Conservation (phyloP, 2,797 vertebrate genomes). For the Pagetopsis macropterus region DNA sequence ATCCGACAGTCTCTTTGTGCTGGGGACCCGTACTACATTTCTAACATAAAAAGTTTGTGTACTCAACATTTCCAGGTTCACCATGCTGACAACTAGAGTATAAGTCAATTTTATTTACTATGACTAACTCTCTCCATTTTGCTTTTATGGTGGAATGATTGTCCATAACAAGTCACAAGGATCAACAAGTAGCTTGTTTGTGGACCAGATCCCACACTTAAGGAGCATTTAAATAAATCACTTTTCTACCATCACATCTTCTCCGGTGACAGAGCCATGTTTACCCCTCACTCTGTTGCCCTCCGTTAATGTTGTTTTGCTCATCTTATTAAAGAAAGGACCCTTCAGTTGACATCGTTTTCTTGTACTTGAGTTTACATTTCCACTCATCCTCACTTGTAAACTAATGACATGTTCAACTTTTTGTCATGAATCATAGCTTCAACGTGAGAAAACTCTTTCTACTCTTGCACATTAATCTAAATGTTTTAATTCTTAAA, state of each 20-base stretch:
- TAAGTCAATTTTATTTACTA: too few species aligned
- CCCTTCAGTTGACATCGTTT: too few species aligned
- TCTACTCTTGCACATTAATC: not conserved
- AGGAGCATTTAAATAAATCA: not conserved
- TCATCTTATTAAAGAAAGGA: not conserved
- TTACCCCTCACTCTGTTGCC: not conserved
- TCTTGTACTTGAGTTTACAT: not conserved
- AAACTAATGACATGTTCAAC: not conserved
- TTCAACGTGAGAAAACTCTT: not conserved
- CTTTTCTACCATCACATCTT: not conserved
- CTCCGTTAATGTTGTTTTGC: not conserved
- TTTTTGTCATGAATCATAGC: not conserved
- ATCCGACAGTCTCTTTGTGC: too few species aligned
- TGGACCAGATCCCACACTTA: too few species aligned
- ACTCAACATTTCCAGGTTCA: too few species aligned
- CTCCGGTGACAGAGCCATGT: not conserved
- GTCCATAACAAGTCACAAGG: too few species aligned
- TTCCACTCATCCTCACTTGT: not conserved
- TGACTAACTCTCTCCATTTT: too few species aligned
- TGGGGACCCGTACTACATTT: too few species aligned
- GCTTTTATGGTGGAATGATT: too few species aligned
- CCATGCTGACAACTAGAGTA: too few species aligned
- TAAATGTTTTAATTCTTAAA: not conserved
- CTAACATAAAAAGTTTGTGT: too few species aligned
- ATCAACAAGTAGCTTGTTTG: too few species aligned